phyloP scores from a whole-genome alignment of 2,113 vertebrate genomes.

The Psammodynastes pulverulentus region DNA sequence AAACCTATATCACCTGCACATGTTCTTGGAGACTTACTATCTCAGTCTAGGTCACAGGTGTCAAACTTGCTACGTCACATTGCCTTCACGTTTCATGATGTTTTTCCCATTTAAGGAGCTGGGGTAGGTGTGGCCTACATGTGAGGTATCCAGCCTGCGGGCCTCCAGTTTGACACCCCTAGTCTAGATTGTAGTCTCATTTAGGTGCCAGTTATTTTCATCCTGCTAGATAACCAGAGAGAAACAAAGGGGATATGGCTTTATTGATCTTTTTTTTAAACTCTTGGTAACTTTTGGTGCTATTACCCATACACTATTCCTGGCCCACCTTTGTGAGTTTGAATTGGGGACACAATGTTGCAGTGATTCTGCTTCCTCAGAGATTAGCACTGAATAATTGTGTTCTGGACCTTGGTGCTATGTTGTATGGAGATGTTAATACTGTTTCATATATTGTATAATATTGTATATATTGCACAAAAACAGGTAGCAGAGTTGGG shows the following conservation, averaged over 20 bases:
- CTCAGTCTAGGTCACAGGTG: neutral
- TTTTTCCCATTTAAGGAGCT: no score
- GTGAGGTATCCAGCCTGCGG: no score
- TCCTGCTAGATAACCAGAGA: neutral
- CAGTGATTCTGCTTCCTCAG: neutral
- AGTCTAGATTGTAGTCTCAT: neutral
- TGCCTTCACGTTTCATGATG: no score
- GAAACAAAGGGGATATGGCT: neutral
- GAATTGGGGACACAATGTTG: neutral
- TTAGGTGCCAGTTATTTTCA: neutral
- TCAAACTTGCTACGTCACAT: no score
- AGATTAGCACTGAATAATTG: neutral
- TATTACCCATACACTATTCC: neutral
- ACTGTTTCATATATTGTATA: neutral
- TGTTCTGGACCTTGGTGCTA: neutral
- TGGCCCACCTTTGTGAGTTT: neutral
- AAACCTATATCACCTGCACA: neutral
- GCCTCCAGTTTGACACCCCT: no score
- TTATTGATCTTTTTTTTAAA: neutral
- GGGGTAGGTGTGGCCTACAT: no score
- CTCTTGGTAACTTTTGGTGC: neutral
- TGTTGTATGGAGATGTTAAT: neutral
- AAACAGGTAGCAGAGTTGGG: neutral
- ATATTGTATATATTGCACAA: neutral
- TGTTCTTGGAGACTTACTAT: neutral